Evolutionary conservation across 2,888 invertebrate genomes (phyloP).

Genomic region (Phanerotoma sp.): DNA sequence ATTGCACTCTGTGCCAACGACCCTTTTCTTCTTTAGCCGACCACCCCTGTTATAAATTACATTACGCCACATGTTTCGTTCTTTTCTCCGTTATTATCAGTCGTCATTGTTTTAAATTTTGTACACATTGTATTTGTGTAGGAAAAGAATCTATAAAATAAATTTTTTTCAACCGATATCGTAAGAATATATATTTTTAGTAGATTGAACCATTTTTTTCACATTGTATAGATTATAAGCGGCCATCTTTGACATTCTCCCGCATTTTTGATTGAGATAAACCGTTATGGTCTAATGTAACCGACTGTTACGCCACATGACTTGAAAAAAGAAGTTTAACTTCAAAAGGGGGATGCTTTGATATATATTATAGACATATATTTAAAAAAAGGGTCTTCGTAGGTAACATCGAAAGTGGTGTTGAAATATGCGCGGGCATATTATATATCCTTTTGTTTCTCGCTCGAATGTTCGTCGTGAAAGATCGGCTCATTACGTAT

Average conservation of each 20-base stretch:
- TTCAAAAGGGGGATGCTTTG: background rate
- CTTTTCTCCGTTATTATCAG: background rate
- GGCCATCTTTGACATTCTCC: background rate
- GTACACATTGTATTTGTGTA: background rate
- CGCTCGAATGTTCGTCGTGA: slow-evolving; percentile 13
- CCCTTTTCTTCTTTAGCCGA: slow-evolving; percentile 34
- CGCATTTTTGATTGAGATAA: slow-evolving; percentile 13
- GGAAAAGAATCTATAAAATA: too few species aligned
- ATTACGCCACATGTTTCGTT: slow-evolving; percentile 35
- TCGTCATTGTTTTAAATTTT: background rate
- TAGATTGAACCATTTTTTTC: too few species aligned
- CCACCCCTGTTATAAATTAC: slow-evolving; percentile 35
- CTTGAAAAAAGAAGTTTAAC: background rate
- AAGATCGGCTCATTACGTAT: slow-evolving; percentile 9
- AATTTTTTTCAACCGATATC: too few species aligned
- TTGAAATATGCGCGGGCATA: slow-evolving; percentile 8
- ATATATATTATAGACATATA: too few species aligned
- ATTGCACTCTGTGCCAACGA: slow-evolving; percentile 37
- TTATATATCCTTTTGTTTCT: slow-evolving; percentile 7
- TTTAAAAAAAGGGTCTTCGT: slow-evolving; percentile 12
- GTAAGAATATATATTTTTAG: too few species aligned
- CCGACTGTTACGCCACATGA: slow-evolving; percentile 38
- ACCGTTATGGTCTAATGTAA: slow-evolving; percentile 29
- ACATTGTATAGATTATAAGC: too few species aligned
- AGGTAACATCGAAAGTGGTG: slow-evolving; percentile 2